Evolutionary conservation across 1,140 invertebrate genomes (phyloP).

Genomic region (Lamellibrachia luymesi): DNA sequence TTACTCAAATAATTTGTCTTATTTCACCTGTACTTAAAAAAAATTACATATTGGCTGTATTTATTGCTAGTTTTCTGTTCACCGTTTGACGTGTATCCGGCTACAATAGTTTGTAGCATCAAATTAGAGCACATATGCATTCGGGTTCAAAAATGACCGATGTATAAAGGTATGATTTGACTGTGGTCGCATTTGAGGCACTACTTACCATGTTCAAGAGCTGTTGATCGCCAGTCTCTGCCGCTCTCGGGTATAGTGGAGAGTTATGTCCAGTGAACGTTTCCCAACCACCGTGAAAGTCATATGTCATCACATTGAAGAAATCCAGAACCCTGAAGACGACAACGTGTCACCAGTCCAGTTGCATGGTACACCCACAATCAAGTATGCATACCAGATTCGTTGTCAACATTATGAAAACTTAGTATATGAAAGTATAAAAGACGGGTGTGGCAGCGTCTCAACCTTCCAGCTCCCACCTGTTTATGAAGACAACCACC

Average conservation of each 20-base stretch:
- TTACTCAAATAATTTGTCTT: neutral
- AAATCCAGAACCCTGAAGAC: constrained; percentile 74
- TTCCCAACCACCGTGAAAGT: constrained; percentile 90
- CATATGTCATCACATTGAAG: constrained; percentile 93
- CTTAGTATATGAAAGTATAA: neutral
- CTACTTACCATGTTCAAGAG: constrained; percentile 31
- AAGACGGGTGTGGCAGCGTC: neutral
- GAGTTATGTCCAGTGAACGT: constrained; percentile 74
- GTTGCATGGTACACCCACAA: neutral
- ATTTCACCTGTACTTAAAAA: too few species aligned
- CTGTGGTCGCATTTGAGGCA: neutral
- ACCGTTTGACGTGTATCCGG: neutral
- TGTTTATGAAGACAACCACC: too few species aligned
- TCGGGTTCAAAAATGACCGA: neutral
- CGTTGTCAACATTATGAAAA: neutral
- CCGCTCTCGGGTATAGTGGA: constrained; percentile 71
- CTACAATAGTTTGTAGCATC: neutral
- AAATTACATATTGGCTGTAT: too few species aligned
- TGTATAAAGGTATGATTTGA: neutral
- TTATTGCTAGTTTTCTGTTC: neutral
- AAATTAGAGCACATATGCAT: neutral
- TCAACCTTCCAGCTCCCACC: too few species aligned
- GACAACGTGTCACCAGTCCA: neutral
- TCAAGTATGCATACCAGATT: neutral
- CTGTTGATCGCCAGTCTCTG: constrained; percentile 13